Evolutionary conservation across 2,113 vertebrate species (phyloP), one percentile per base, ranked within the genome.

Genomic region (Oxygymnocypris stewartii): DNA sequence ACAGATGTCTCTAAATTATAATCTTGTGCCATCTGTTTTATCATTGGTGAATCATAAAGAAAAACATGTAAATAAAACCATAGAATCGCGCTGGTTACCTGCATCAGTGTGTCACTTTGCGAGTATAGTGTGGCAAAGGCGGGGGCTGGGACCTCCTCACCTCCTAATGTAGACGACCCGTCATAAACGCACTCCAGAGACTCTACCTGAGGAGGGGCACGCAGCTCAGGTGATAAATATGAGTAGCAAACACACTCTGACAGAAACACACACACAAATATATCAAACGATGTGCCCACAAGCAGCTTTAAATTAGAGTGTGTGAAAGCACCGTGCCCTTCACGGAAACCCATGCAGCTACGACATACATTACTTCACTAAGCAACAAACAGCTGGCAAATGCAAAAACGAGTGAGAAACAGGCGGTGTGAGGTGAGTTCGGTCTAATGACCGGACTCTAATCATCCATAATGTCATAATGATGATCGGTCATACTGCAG

Each of bases 141-240:
- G 10, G 91, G 88, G 51, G 83, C 75, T 12, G 83, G 86, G 11
- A 88, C 82, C 86, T 90, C 91, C 86, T 91, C 90, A 47, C 79
- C 79, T 84, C 90, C 89, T 85, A 89, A 84, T 57, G 87, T 49
- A 3, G 89, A 86, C 13, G 89, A 59, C 31, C 87, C 88, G 28
- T 90, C 86, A 85, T 85, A 92, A 87, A 91, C 67, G 82, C 88
- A 92, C 75, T 91, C 89, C 91, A 91, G 82, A 81, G 90, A 91
- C 75, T 90, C 90, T 88, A 91, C 88, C 91, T 91, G 89, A 75
- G 84, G 86, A 89, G 87, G 83, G 82, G 90, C 84, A 90, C 14
- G 89, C 28, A 85, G 79, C 86, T 88, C 25, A 83, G 73, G 20
- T 80, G 44, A 80, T 79, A 31, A 40, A 73, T 63, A 82, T 37